Percentiles rank a stretch among this genome's conserved stretches.
phyloP scores from a whole-genome alignment of 2,113 vertebrate genomes.

The Lamprotornis superbus region DNA sequence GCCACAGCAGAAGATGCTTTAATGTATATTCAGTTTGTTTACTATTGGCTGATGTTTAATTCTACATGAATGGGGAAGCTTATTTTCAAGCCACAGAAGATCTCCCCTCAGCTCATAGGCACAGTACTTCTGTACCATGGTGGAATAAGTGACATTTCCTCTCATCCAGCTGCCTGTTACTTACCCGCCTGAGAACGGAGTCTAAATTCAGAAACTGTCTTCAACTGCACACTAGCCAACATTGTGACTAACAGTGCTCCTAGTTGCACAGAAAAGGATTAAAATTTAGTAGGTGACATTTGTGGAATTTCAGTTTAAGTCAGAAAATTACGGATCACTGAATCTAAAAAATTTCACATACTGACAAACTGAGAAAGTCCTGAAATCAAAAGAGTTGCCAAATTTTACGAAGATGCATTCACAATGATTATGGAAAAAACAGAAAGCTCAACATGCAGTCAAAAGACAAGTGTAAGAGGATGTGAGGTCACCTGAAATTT shows the following conservation, averaged over 20 bases:
- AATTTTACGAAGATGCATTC: neutral
- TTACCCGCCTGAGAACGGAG: neutral
- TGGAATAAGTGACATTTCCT: neutral
- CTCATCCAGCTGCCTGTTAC: neutral
- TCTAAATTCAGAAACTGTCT: neutral
- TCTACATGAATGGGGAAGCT: neutral
- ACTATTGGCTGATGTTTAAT: neutral
- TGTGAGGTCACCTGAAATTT: neutral
- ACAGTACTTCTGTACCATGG: rapidly evolving
- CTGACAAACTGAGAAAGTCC: neutral
- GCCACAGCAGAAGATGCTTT: neutral
- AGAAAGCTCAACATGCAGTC: neutral
- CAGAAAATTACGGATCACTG: neutral
- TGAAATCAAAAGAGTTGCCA: neutral
- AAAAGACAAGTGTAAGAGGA: neutral
- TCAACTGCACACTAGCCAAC: neutral
- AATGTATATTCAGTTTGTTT: slow-evolving; percentile 5
- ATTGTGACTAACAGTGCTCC: neutral
- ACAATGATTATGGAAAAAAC: neutral
- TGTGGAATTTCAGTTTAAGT: neutral
- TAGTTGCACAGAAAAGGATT: neutral
- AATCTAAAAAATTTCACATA: neutral
- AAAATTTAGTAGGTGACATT: neutral
- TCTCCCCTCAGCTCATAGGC: neutral
- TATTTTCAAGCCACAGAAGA: neutral